Conservation (phyloP, 2,888 invertebrate species). For the Danaus chrysippus region DNA sequence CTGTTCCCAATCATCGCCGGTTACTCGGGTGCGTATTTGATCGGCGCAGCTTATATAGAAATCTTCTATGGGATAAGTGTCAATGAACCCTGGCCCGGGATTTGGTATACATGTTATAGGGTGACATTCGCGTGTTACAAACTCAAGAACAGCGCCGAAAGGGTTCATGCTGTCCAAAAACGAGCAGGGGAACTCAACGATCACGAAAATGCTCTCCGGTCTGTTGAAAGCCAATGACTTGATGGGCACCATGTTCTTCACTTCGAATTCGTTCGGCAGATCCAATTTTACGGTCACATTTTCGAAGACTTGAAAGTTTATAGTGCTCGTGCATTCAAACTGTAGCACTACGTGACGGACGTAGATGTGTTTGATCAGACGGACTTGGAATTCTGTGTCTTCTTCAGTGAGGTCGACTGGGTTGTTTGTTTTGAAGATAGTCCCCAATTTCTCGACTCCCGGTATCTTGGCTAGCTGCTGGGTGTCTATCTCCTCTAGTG, state of each 20-base stretch:
- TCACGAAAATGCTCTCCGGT: slow-evolving; percentile 89
- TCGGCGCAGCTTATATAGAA: slow-evolving; percentile 65
- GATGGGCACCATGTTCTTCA: slow-evolving; percentile 85
- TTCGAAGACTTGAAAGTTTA: slow-evolving; percentile 96
- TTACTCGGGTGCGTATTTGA: slow-evolving; percentile 57
- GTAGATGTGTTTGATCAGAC: slow-evolving; percentile 96
- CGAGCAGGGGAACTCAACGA: slow-evolving; percentile 81
- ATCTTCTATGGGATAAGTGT: slow-evolving; percentile 97
- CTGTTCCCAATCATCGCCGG: slow-evolving; percentile 72
- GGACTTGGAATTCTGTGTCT: slow-evolving; percentile 97
- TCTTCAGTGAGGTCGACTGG: slow-evolving; percentile 96
- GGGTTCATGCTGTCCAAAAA: slow-evolving; percentile 85
- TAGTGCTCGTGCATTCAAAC: slow-evolving; percentile 98
- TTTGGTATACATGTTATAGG: slow-evolving; percentile 95
- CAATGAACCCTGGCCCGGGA: slow-evolving; percentile 97
- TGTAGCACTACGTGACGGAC: slow-evolving; percentile 92
- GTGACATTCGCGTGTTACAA: slow-evolving; percentile 97
- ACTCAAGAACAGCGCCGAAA: slow-evolving; percentile 94
- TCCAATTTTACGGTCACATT: slow-evolving; percentile 94
- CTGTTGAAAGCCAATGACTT: slow-evolving; percentile 91
- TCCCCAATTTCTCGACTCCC: slow-evolving; percentile 90
- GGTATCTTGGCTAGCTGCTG: slow-evolving; percentile 90
- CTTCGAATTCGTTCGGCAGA: slow-evolving; percentile 87
- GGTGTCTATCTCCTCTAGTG: slow-evolving; percentile 91
- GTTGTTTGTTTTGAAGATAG: slow-evolving; percentile 92